These are phyloP conservation scores for Vesta saturnalis DNA, from an alignment of 2,888 invertebrate species.

Conservation along the genomic window DNA sequence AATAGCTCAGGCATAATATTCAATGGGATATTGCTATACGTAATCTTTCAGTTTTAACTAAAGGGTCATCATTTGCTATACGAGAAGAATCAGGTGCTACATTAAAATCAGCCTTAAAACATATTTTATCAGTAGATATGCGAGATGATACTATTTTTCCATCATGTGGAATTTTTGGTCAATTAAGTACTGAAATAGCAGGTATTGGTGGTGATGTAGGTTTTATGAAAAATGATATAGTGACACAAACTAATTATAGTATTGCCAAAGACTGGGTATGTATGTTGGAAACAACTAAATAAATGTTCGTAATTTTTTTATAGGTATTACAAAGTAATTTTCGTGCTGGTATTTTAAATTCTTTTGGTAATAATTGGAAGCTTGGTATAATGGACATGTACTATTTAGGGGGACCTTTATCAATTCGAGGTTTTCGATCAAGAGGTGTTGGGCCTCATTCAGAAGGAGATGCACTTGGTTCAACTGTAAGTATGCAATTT, in stretches of 20 bases:
- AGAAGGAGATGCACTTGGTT: constrained; percentile 80
- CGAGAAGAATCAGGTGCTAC: constrained; percentile 90
- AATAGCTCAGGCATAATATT: constrained; percentile 80
- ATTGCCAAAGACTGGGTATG: constrained; percentile 46
- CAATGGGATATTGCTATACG: constrained; percentile 90
- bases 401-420: constrained; percentile 90
- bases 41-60: constrained; percentile 77
- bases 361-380: constrained; percentile 68
- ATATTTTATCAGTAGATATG: constrained; percentile 81
- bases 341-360: constrained; percentile 74
- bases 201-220: constrained; percentile 93
- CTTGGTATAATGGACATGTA: constrained; percentile 77
- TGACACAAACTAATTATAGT: constrained; percentile 73
- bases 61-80: constrained; percentile 82
- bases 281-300: background rate
- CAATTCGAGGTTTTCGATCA: constrained; percentile 87
- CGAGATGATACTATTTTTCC: constrained; percentile 87
- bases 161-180: constrained; percentile 74
- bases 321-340: constrained; percentile 82
- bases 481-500: constrained; percentile 63
- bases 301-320: background rate
- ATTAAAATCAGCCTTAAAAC: constrained; percentile 87
- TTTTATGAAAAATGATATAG: constrained; percentile 84
- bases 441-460: constrained; percentile 88
- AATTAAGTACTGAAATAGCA: constrained; percentile 84